These are phyloP conservation scores for Numenius arquata DNA, from an alignment of 2,113 vertebrate genomes.

Conservation along the genomic window DNA sequence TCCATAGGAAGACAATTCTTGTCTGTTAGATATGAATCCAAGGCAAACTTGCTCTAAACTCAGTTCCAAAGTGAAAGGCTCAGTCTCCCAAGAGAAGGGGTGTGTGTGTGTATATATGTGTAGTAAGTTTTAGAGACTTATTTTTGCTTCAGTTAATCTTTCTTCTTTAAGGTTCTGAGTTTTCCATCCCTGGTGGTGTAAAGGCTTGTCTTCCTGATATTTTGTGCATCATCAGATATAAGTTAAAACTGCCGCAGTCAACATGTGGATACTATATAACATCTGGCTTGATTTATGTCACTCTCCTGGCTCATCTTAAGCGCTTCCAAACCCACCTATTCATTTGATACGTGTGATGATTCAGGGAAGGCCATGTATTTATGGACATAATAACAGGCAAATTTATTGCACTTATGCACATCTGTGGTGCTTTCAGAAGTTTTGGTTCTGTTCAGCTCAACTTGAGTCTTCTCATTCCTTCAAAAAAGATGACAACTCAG, in stretches of 20 bases:
- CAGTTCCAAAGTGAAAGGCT: neutral
- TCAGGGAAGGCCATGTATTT: neutral
- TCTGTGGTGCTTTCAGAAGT: neutral
- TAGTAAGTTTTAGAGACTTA: neutral
- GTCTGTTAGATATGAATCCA: neutral
- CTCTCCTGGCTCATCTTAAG: neutral
- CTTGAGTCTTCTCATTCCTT: neutral
- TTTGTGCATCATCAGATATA: neutral
- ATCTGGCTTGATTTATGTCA: neutral
- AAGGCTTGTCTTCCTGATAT: neutral
- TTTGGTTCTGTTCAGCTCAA: neutral
- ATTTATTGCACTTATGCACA: neutral
- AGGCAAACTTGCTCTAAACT: neutral
- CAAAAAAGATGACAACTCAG: neutral
- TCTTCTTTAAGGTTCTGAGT: neutral
- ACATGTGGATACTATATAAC: neutral
- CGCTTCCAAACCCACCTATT: neutral
- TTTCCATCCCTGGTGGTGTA: fast-evolving
- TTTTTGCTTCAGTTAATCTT: neutral
- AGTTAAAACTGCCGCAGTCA: neutral
- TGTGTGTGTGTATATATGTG: fast-evolving
- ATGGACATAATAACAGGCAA: neutral
- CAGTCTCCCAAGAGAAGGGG: neutral
- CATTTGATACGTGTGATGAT: neutral
- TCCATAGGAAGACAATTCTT: fast-evolving